phyloP scores from a whole-genome alignment of 2,113 vertebrate species.

The Sorex araneus region DNA sequence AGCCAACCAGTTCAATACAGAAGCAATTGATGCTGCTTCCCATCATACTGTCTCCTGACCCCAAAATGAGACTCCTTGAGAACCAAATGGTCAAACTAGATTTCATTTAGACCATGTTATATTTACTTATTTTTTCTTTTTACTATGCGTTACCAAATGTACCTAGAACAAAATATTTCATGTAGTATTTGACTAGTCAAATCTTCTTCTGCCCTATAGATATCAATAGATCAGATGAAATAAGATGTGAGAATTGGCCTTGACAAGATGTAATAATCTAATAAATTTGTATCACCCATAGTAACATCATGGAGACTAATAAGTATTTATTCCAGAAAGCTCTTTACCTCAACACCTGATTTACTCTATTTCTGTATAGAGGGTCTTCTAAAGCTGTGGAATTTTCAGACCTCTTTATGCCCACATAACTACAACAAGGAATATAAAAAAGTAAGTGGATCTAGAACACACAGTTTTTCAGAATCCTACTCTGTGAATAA shows the following conservation, averaged over 20 bases:
- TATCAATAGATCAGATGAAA: background rate
- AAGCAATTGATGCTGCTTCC: no score
- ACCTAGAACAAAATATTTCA: conserved; percentile 3
- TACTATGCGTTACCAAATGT: conserved; percentile 10
- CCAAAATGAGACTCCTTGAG: background rate
- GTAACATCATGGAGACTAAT: background rate
- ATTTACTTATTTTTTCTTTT: conserved; percentile 38
- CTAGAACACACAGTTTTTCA: conserved; percentile 1
- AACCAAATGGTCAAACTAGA: conserved; percentile 23
- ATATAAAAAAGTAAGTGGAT: background rate
- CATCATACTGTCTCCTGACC: no score
- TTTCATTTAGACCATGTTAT: background rate
- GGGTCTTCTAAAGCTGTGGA: background rate
- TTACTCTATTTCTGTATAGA: background rate
- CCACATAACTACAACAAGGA: background rate
- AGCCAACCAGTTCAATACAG: no score
- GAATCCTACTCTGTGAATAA: background rate
- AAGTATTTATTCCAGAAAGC: background rate
- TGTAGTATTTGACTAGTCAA: background rate
- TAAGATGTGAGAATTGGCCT: background rate
- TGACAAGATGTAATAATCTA: conserved; percentile 6
- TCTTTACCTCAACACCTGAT: background rate
- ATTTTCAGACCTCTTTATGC: background rate
- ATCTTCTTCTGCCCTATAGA: background rate
- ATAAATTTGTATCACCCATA: background rate